Evolutionary conservation across 2,113 vertebrate species (phyloP).

Genomic region (Charadrius vociferus): DNA sequence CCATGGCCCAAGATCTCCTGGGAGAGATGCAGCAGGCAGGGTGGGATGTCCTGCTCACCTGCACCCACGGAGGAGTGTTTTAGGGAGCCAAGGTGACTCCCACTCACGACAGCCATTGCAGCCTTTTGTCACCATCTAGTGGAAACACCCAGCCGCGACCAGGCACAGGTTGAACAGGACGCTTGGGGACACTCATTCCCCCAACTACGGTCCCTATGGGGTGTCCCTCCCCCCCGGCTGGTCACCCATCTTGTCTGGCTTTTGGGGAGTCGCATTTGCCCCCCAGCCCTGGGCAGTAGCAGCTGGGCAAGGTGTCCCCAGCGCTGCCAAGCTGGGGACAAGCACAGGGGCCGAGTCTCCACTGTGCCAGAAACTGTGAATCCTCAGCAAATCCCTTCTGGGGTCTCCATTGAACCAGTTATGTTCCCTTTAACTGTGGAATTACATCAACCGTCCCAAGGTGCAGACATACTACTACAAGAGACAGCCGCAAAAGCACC

Average conservation of each 20-base stretch:
- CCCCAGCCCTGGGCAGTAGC: neutral
- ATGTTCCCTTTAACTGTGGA: neutral
- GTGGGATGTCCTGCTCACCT: neutral
- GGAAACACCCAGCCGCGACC: neutral
- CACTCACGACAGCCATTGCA: neutral
- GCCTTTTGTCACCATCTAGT: conserved; percentile 56
- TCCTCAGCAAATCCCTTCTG: neutral
- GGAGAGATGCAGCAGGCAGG: neutral
- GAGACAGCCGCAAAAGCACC: neutral
- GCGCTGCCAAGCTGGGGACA: neutral
- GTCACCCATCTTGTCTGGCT: neutral
- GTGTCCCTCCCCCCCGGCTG: fast-evolving
- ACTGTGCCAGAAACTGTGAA: neutral
- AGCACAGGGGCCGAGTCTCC: neutral
- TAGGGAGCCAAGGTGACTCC: neutral
- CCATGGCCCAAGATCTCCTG: fast-evolving
- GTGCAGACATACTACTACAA: neutral
- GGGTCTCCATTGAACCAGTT: neutral
- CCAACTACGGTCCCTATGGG: neutral
- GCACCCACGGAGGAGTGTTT: fast-evolving
- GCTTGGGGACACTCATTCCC: neutral
- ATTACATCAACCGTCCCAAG: neutral
- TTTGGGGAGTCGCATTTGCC: neutral
- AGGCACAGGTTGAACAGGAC: neutral
- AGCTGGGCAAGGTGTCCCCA: neutral